Evolutionary conservation across 2,113 vertebrate species (phyloP).

Genomic region (Leptobrachium leishanense): DNA sequence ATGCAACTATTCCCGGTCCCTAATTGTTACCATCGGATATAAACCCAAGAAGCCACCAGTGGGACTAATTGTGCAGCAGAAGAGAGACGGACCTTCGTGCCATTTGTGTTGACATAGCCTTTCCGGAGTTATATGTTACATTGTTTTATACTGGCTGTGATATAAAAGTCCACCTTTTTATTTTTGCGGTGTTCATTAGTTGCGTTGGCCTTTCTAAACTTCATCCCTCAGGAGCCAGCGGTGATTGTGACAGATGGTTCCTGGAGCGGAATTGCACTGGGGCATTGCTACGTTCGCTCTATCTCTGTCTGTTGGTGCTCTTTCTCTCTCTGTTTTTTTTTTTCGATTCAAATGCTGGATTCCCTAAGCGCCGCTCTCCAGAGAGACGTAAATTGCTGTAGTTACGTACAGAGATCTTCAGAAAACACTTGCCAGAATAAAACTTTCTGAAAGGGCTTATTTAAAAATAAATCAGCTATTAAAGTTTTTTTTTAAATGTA

Average conservation of each 20-base stretch:
- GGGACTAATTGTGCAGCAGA: constrained; percentile 54
- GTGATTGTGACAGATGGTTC: constrained; percentile 68
- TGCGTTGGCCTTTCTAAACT: constrained; percentile 64
- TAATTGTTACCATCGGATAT: neutral
- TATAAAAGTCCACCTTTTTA: constrained; percentile 59
- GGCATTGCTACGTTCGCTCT: constrained; percentile 46
- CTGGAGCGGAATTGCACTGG: constrained; percentile 61
- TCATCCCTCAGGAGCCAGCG: constrained; percentile 62
- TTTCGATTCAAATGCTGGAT: constrained; percentile 62
- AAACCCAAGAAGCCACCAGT: constrained; percentile 36
- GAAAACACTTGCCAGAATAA: constrained; percentile 56
- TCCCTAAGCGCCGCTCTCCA: constrained; percentile 64
- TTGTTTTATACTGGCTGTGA: constrained; percentile 62
- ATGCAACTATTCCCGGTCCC: neutral
- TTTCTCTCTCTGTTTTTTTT: constrained; percentile 41
- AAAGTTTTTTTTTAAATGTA: constrained; percentile 29
- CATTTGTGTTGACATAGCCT: constrained; percentile 50
- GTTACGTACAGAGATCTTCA: constrained; percentile 60
- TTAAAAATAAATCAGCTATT: constrained; percentile 51
- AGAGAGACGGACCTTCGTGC: constrained; percentile 54
- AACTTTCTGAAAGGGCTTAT: constrained; percentile 35
- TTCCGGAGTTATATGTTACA: constrained; percentile 13
- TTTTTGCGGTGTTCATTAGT: constrained; percentile 60
- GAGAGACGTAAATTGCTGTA: constrained; percentile 64
- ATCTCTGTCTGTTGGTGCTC: constrained; percentile 57